Percentiles rank a stretch among this genome's conserved stretches.
These are phyloP conservation scores for Ommatoiulus sabulosus DNA, from an alignment of 2,888 invertebrate species.

Conservation along the genomic window DNA sequence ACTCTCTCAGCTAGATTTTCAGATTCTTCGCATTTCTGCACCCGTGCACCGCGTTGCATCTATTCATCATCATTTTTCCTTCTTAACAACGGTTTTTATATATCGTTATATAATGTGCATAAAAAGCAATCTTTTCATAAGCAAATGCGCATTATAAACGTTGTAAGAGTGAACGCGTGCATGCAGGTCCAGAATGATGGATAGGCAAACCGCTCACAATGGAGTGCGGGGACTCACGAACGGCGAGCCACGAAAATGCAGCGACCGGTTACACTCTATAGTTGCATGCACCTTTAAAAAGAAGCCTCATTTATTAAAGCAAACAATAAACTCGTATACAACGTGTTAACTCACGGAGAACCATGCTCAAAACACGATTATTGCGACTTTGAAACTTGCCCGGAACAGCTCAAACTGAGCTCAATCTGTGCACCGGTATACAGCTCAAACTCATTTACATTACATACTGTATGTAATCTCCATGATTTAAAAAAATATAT, in stretches of 20 bases:
- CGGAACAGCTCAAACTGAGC: too few species aligned
- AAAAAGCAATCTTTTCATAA: conserved; percentile 34
- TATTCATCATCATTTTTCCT: conserved; percentile 25
- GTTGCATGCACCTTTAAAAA: not conserved
- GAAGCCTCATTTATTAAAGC: conserved; percentile 34
- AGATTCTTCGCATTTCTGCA: not conserved
- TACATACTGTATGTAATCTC: too few species aligned
- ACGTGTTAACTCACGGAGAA: too few species aligned
- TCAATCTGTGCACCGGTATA: too few species aligned
- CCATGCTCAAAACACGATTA: too few species aligned
- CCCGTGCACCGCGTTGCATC: not conserved
- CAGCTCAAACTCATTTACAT: too few species aligned
- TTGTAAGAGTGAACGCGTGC: conserved; percentile 23
- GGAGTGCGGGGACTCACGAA: not conserved
- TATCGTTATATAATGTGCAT: conserved; percentile 34
- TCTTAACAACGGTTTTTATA: conserved; percentile 23
- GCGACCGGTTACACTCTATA: conserved; percentile 6
- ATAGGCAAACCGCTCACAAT: not conserved
- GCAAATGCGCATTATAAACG: conserved; percentile 34
- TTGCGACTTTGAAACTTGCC: too few species aligned
- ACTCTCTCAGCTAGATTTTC: too few species aligned
- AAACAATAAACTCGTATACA: not conserved
- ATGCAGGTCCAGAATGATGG: conserved; percentile 18
- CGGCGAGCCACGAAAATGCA: not conserved
- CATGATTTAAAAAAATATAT: too few species aligned